Evolutionary conservation across 2,888 invertebrate species (phyloP).

Genomic region (Hyppa rectilinea): DNA sequence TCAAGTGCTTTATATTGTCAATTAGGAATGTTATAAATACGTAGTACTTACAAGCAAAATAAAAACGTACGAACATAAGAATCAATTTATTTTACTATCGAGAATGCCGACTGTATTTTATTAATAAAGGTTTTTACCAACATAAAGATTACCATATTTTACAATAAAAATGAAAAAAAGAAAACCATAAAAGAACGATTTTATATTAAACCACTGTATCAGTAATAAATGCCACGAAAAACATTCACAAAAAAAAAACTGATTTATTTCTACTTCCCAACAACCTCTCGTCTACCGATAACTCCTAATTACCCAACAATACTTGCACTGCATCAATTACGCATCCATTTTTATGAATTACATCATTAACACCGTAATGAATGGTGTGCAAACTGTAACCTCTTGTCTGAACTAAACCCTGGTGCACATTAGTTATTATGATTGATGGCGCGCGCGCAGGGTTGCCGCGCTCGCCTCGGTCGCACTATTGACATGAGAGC

Average conservation of each 20-base stretch:
- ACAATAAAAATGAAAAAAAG: neutral
- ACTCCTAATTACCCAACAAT: constrained; percentile 43
- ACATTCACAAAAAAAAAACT: no score
- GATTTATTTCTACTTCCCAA: neutral
- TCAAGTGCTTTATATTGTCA: constrained; percentile 22
- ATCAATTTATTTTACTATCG: neutral
- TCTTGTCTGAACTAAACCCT: constrained; percentile 74
- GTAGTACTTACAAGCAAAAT: constrained; percentile 2
- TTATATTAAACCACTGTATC: no score
- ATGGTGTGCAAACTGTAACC: constrained; percentile 76
- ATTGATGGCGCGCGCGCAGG: constrained; percentile 68
- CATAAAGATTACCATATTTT: neutral
- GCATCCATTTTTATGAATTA: constrained; percentile 68
- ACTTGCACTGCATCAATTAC: constrained; percentile 64
- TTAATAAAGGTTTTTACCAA: no score
- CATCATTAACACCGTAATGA: constrained; percentile 73
- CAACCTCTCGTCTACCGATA: neutral
- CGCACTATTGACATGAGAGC: constrained; percentile 21
- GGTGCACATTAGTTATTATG: constrained; percentile 75
- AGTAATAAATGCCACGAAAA: neutral
- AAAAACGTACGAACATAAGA: neutral
- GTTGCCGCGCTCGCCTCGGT: constrained; percentile 44
- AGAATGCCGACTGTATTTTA: neutral
- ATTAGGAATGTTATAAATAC: constrained; percentile 23
- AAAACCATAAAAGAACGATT: no score